Conservation (phyloP, 2,888 invertebrate species). For the Augiades crinisus region DNA sequence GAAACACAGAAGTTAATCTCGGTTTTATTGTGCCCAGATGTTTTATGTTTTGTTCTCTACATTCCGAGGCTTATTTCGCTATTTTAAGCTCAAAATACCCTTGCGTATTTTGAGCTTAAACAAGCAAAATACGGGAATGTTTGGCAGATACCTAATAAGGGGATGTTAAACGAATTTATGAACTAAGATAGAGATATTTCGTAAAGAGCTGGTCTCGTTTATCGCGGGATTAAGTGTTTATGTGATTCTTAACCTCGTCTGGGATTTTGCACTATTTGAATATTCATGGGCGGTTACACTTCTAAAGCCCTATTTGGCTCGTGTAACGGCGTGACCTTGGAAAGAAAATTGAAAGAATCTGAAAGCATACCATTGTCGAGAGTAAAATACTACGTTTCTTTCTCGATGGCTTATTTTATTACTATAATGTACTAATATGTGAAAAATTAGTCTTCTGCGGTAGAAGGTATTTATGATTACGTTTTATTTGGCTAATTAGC, state of each 20-base stretch:
- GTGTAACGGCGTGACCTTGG: not conserved
- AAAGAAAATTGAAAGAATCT: not conserved
- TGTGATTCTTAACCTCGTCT: conserved; percentile 4
- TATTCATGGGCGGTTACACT: conserved; percentile 11
- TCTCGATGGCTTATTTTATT: too few relatives aligned
- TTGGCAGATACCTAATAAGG: not conserved
- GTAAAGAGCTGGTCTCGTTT: not conserved
- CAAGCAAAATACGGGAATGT: not conserved
- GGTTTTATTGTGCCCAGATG: conserved; percentile 6
- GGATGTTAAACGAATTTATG: not conserved
- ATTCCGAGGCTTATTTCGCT: not conserved
- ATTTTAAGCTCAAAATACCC: not conserved
- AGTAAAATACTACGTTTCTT: too few relatives aligned
- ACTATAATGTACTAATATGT: too few relatives aligned
- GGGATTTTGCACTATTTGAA: not conserved
- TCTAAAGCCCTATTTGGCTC: conserved; percentile 1
- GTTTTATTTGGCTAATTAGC: too few relatives aligned
- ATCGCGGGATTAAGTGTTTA: conserved; percentile 1
- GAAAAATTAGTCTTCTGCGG: too few relatives aligned
- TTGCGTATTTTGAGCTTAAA: not conserved
- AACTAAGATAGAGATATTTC: not conserved
- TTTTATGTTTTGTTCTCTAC: conserved; percentile 5
- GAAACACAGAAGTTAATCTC: conserved; percentile 8
- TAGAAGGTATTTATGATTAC: too few relatives aligned
- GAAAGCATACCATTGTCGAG: not conserved